Evolutionary conservation across 2,797 vertebrate species (phyloP), one percentile per base, ranked within the genome.

Genomic region (Arvicola amphibius): DNA sequence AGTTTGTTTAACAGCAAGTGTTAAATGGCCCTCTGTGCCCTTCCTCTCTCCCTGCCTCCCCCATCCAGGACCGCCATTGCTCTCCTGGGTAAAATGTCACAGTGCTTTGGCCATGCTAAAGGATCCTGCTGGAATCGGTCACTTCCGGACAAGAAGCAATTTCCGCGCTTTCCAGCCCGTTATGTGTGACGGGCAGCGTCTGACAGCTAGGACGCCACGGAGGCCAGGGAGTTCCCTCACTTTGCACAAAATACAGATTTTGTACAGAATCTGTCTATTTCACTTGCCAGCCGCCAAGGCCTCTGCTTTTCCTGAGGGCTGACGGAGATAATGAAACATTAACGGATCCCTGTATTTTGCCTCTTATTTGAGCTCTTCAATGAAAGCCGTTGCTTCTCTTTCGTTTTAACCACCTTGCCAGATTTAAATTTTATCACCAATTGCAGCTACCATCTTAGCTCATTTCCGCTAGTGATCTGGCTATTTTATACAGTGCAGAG

Each of bases 341-440:
- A 91, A 16, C 25, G 88, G 67, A 76, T 10, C 14, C 69, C 90
- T 95, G 0, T 92, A 95, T 96, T 98, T 98, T 97, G 94, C 96
- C 97, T 98, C 96, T 98, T 96, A 96, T 96, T 98, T 98, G 88
- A 98, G 65, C 84, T 85, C 97, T 97, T 96, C n/a, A 95, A 95
- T 29, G 96, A 92, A 63, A 97, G 65, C 74, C 69, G 48, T 98
- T 91, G 95, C 97, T 93, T 78, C 97, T 96, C 89, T 87, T 88
- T 93, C 27, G 51, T 96, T 92, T 96, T 83, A 14, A 87, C 77
- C 56, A 96, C 79, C 93, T 98, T 53, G 32, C 73, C 69, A 95
- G 96, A 97, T 98, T 98, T 96, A 98, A 93, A 97, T 97, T 97
- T 97, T 98, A 98, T 97, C 96, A 96, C 84, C 91, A 67, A 95